Conservation (phyloP, 2,888 invertebrate genomes). For the Leucoptera coffeella region DNA sequence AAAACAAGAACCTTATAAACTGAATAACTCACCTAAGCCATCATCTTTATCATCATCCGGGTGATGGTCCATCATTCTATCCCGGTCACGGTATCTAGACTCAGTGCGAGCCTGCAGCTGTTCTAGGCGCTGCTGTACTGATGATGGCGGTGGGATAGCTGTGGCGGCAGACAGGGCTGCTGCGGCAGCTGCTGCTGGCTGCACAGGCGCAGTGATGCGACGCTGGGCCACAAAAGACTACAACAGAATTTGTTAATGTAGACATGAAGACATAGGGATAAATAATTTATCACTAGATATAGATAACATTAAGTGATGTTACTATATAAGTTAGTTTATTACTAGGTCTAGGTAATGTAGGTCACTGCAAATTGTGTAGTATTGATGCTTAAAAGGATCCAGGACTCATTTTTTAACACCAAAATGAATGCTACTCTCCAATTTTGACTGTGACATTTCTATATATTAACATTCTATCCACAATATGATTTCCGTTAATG, state of each 20-base stretch:
- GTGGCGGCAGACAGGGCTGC: conserved; percentile 44
- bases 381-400: too few species aligned
- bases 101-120: conserved; percentile 36
- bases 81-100: conserved; percentile 20
- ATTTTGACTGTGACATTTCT: too few species aligned
- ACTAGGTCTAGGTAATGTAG: too few species aligned
- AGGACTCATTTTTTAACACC: too few species aligned
- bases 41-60: conserved; percentile 21
- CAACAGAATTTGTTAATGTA: too few species aligned
- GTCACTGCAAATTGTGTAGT: too few species aligned
- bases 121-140: conserved; percentile 44
- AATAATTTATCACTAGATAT: conserved; percentile 2
- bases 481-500: too few species aligned
- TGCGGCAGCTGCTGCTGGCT: conserved; percentile 43
- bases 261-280: conserved; percentile 2
- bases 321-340: too few species aligned
- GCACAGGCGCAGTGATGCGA: conserved; percentile 41
- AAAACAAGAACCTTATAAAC: too few species aligned
- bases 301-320: too few species aligned
- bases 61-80: conserved; percentile 7
- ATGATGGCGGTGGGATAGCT: conserved; percentile 41
- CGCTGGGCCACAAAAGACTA: conserved; percentile 45
- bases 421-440: too few species aligned
- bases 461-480: too few species aligned
- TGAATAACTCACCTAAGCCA: conserved; percentile 8